Base-by-base conservation (phyloP, 1,140 invertebrate genomes). In the Cataglyphis hispanica region DNA sequence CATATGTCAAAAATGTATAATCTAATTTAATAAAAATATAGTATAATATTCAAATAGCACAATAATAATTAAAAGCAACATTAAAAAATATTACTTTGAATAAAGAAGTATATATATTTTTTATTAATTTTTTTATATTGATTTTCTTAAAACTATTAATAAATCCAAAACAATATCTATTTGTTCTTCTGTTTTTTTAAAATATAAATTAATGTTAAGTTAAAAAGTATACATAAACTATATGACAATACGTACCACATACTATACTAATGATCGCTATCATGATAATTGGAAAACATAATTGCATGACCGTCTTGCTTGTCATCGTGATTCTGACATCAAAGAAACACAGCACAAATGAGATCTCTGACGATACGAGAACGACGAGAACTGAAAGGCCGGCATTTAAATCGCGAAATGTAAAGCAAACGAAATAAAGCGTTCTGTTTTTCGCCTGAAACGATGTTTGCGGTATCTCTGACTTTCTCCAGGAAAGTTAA, bases 401-500 rank as follows among this genome's bases (percentile, higher is more conserved):
- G 63, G 13, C 7, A 7, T 78, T 80, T 31, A 80, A 78, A 69
- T 31, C 22, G 34, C 63, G 63, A 80, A 69, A 66, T 77, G 8
- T 64, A 77, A 84, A 84, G 61, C 19, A 85, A 66, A 67, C 40
- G 75, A 78, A 64, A 56, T 78, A 78, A 66, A 85, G 25, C 16
- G 13, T 3, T 46, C 13, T 19, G 53, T 83, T 80, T 74, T 74
- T 50, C 13, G 2, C n/a, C 7, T 60, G 37, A 46, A 66, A 6
- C 25, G 27, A 66, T 81, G 11, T 61, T 67, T 1, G n/a, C 13
- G 31, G 76, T 80, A 81, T 67, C 27, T 81, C 37, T 76, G n/a
- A 93, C 92, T 93, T 93, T 93, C 93, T 93, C 92, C 87, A 88
- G 91, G 93, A 89, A 92, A 83, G 67, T 74, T 72, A 34, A 60